These are phyloP conservation scores for Barbus barbus DNA, from an alignment of 2,113 vertebrate genomes.

Conservation along the genomic window DNA sequence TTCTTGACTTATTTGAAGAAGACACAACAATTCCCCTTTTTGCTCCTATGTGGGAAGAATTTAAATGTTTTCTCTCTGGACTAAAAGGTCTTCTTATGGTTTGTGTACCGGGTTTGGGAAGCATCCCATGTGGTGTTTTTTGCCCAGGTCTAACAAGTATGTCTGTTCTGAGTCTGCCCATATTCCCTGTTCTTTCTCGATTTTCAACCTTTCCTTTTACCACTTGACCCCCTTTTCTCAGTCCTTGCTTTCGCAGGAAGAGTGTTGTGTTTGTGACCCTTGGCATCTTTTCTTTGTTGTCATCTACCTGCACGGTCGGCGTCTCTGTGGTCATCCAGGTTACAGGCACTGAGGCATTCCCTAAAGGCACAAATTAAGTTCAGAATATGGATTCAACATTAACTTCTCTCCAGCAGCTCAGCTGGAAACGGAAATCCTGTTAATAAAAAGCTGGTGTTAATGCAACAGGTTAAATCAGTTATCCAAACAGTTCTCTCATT, in stretches of 20 bases:
- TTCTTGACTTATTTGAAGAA: conserved; percentile 41
- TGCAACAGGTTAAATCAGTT: conserved; percentile 1
- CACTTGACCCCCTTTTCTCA: neutral
- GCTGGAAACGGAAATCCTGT: neutral
- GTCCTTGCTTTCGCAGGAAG: neutral
- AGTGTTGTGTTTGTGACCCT: neutral
- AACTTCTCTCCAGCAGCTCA: neutral
- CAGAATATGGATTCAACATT: conserved; percentile 53
- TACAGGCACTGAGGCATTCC: conserved; percentile 30
- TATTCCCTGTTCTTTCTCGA: neutral
- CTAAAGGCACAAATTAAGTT: conserved; percentile 63
- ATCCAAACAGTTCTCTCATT: neutral
- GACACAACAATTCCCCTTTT: conserved; percentile 13
- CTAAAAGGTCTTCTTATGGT: too few relatives aligned
- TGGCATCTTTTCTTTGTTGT: neutral
- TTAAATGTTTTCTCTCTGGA: too few relatives aligned
- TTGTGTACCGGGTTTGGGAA: too few relatives aligned
- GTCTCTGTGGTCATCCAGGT: conserved; percentile 45
- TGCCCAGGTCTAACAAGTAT: conserved; percentile 18
- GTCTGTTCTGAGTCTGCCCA: neutral
- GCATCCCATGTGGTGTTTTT: conserved; percentile 56
- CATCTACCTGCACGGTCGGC: conserved; percentile 40
- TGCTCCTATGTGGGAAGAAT: too few relatives aligned
- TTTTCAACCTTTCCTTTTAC: neutral
- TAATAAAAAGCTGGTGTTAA: conserved; percentile 7